These are phyloP conservation scores for Solea senegalensis DNA, from an alignment of 2,113 vertebrate genomes.

Conservation along the genomic window DNA sequence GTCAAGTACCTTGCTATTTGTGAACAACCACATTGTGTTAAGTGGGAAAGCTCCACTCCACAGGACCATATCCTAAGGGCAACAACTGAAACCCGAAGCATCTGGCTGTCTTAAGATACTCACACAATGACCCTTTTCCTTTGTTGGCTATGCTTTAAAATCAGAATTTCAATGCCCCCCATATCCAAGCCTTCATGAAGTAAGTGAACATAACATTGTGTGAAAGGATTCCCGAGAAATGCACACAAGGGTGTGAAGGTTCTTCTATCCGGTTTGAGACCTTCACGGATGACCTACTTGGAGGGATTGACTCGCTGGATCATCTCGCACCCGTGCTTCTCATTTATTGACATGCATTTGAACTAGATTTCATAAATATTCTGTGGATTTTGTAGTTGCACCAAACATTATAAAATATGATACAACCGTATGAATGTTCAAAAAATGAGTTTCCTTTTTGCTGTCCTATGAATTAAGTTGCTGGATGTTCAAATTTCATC, in stretches of 20 bases:
- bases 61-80: conserved; percentile 55
- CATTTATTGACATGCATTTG: neutral
- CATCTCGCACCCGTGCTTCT: neutral
- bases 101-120: conserved; percentile 30
- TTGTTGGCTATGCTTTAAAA: conserved; percentile 58
- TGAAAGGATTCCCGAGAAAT: conserved; percentile 4
- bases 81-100: conserved; percentile 61
- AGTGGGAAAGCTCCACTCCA: conserved; percentile 11
- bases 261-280: conserved; percentile 25
- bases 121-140: conserved; percentile 44
- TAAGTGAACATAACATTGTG: conserved; percentile 49
- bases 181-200: conserved; percentile 37
- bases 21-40: conserved; percentile 48
- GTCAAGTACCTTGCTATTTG: conserved; percentile 52
- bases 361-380: neutral
- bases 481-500: too few relatives aligned
- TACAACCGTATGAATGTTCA: too few relatives aligned
- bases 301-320: neutral
- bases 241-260: conserved; percentile 27
- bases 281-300: conserved; percentile 37
- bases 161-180: conserved; percentile 39
- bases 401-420: too few relatives aligned
- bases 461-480: too few relatives aligned
- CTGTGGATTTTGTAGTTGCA: too few relatives aligned
- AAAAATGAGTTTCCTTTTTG: too few relatives aligned